Conservation (phyloP, 2,797 vertebrate genomes). For the Sternotherus odoratus region DNA sequence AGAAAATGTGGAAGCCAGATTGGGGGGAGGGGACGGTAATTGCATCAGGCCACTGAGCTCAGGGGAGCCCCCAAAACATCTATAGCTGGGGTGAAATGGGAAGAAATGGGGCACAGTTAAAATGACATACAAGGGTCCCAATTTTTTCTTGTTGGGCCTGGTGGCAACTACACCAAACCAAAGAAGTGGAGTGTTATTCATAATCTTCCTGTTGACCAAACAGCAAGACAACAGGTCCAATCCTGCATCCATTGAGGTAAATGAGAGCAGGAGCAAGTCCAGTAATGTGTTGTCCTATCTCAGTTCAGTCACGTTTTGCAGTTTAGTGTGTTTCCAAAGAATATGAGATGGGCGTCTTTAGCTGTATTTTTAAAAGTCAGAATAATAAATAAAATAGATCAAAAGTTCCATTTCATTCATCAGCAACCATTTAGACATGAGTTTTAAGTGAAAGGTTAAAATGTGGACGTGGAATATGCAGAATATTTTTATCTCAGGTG, state of each 20-base stretch:
- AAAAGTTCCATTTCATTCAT: not conserved
- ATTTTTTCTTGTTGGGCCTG: not conserved
- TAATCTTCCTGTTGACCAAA: not conserved
- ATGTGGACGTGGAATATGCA: not conserved
- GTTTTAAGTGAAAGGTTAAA: not conserved
- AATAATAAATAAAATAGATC: constrained; percentile 7
- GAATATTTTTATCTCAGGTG: not conserved
- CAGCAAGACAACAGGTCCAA: not conserved
- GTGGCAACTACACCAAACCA: not conserved
- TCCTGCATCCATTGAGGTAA: not conserved
- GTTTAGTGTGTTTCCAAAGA: constrained; percentile 1
- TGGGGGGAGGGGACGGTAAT: not conserved
- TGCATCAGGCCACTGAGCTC: not conserved
- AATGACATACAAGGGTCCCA: not conserved
- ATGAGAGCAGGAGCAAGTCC: not conserved
- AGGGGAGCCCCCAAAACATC: not conserved
- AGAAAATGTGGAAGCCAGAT: not conserved
- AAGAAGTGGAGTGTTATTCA: not conserved
- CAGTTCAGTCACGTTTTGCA: not conserved
- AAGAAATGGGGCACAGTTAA: not conserved
- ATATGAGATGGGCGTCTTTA: not conserved
- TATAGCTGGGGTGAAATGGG: not conserved
- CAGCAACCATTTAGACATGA: not conserved
- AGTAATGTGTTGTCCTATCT: not conserved
- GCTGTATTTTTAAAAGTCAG: not conserved